phyloP scores from a whole-genome alignment of 1,140 invertebrate species.

The Glossosoma conforme region DNA sequence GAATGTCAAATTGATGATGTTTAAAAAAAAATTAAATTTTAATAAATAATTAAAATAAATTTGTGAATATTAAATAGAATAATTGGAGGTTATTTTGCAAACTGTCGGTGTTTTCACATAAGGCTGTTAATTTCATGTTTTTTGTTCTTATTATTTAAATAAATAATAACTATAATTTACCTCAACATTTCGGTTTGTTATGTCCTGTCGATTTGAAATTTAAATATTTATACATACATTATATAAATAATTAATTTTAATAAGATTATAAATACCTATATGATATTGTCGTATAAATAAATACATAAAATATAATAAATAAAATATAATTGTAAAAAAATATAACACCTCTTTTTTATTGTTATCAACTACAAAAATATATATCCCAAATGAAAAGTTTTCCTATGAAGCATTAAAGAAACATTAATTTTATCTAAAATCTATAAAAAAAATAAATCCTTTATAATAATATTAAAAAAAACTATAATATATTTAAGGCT shows the following conservation, averaged over 20 bases:
- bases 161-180: conserved; percentile 47
- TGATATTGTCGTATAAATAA: conserved; percentile 56
- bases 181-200: conserved; percentile 37
- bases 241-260: conserved; percentile 39
- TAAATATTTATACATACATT: conserved; percentile 50
- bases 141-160: conserved; percentile 27
- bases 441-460: too few relatives aligned
- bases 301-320: conserved; percentile 48
- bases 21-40: too few relatives aligned
- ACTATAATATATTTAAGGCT: too few relatives aligned
- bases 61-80: too few relatives aligned
- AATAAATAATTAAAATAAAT: too few relatives aligned
- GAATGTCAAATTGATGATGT: too few relatives aligned
- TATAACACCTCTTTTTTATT: conserved; percentile 18
- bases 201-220: conserved; percentile 52
- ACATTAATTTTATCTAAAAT: neutral
- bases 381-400: neutral
- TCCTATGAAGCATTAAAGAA: neutral
- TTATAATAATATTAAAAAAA: too few relatives aligned
- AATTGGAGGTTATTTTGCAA: conserved; percentile 2
- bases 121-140: conserved; percentile 27
- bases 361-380: neutral
- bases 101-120: conserved; percentile 22
- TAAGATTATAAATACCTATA: conserved; percentile 51
- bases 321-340: conserved; percentile 33